Percentiles rank a stretch among this genome's conserved stretches.
These are phyloP conservation scores for Nyctibius grandis DNA, from an alignment of 2,797 vertebrate species.

Conservation along the genomic window DNA sequence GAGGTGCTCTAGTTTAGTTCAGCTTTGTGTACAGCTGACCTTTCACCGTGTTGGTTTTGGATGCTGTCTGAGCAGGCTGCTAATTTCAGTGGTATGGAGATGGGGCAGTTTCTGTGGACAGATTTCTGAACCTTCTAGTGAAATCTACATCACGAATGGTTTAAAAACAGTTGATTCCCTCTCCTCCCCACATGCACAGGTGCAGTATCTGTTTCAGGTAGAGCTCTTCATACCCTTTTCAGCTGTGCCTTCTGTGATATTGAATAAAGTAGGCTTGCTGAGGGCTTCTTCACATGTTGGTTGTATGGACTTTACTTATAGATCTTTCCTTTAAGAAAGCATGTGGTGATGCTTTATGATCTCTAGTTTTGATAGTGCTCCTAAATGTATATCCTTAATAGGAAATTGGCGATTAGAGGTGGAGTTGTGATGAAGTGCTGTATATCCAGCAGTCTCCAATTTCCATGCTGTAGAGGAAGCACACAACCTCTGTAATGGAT, in stretches of 20 bases:
- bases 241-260: not conserved
- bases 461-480: not conserved
- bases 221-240: not conserved
- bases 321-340: not conserved
- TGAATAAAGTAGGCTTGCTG: not conserved
- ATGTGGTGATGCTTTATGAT: not conserved
- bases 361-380: not conserved
- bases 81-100: not conserved
- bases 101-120: not conserved
- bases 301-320: not conserved
- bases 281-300: not conserved
- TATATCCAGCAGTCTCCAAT: not conserved
- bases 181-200: fast-evolving
- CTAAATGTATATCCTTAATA: not conserved
- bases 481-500: not conserved
- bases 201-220: fast-evolving
- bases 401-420: not conserved
- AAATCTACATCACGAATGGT: not conserved
- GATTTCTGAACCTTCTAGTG: not conserved
- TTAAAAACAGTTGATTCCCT: not conserved
- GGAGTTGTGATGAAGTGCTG: not conserved
- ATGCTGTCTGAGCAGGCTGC: not conserved
- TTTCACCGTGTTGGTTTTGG: fast-evolving
- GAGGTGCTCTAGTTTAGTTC: not conserved
- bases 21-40: not conserved